Evolutionary conservation across 2,888 invertebrate species (phyloP).

Genomic region (Cataglyphis rosenhaueri): DNA sequence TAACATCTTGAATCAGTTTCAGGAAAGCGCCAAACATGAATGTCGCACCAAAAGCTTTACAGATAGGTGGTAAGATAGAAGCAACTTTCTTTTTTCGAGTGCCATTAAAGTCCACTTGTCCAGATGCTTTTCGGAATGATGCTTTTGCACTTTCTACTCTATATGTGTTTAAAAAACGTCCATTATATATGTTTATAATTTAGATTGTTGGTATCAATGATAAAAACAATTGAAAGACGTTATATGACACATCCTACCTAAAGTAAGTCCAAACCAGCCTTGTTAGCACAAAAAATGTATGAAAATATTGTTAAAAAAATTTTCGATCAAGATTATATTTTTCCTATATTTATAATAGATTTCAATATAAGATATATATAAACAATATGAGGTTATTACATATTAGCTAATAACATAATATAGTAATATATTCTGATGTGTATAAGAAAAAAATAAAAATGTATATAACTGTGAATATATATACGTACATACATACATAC

Average conservation of each 20-base stretch:
- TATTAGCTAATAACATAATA: conserved; percentile 4
- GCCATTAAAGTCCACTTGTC: conserved; percentile 91
- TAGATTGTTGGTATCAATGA: not conserved
- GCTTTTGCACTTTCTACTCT: conserved; percentile 87
- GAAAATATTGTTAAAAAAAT: conserved; percentile 62
- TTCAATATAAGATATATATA: conserved; percentile 3
- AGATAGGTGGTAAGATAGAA: conserved; percentile 93
- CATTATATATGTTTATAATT: conserved; percentile 64
- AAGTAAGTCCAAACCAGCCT: conserved; percentile 83
- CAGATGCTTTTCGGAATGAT: conserved; percentile 90
- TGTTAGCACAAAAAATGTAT: conserved; percentile 80
- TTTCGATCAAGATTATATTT: not conserved
- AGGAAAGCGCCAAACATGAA: conserved; percentile 94
- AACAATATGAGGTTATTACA: conserved; percentile 1
- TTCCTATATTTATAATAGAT: not conserved
- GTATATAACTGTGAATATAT: not conserved
- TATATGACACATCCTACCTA: conserved; percentile 78
- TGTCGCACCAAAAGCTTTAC: conserved; percentile 94
- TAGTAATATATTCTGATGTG: not conserved
- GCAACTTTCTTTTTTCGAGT: conserved; percentile 90
- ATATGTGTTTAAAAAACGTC: conserved; percentile 53
- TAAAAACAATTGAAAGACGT: conserved; percentile 18
- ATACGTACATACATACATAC: not conserved
- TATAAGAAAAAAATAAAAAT: not conserved
- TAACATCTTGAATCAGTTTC: conserved; percentile 93